Evolutionary conservation across 2,797 vertebrate genomes (phyloP).

Genomic region (Sebastes vulpes): DNA sequence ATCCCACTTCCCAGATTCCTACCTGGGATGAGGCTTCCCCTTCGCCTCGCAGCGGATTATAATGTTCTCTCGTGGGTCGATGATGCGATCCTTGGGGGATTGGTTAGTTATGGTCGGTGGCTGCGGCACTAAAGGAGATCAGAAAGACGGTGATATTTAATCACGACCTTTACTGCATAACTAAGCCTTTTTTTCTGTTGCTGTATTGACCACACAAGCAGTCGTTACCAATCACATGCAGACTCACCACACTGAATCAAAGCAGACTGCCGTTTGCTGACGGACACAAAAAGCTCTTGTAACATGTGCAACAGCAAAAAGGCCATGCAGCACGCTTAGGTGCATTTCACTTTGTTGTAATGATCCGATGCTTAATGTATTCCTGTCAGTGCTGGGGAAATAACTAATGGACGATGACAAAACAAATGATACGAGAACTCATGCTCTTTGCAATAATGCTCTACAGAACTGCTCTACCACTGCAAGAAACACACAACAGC

Average conservation of each 20-base stretch:
- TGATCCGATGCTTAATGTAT: slow-evolving; percentile 70
- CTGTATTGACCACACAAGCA: slow-evolving; percentile 58
- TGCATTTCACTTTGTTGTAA: slow-evolving; percentile 77
- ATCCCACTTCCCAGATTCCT: slow-evolving; percentile 45
- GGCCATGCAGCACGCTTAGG: slow-evolving; percentile 62
- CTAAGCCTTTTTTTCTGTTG: slow-evolving; percentile 34
- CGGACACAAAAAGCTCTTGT: slow-evolving; percentile 43
- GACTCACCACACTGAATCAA: slow-evolving; percentile 24
- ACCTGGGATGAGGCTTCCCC: slow-evolving; percentile 97
- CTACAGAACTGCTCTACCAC: slow-evolving; percentile 12
- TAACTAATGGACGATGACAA: slow-evolving; percentile 69
- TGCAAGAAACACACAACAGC: slow-evolving; percentile 57
- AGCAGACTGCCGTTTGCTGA: slow-evolving; percentile 46
- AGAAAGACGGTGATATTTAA: slow-evolving; percentile 59
- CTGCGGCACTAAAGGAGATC: slow-evolving; percentile 90
- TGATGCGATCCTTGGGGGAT: slow-evolving; percentile 97
- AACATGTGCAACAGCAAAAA: slow-evolving; percentile 25
- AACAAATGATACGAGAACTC: slow-evolving; percentile 55
- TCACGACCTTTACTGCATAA: slow-evolving; percentile 59
- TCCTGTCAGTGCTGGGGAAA: slow-evolving; percentile 43
- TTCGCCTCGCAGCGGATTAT: slow-evolving; percentile 97
- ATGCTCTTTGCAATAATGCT: slow-evolving; percentile 56
- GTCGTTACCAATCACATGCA: slow-evolving; percentile 51
- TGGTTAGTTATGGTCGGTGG: slow-evolving; percentile 96
- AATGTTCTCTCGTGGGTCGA: slow-evolving; percentile 97